Conservation (phyloP, 2,113 vertebrate genomes). For the Upupa epops region DNA sequence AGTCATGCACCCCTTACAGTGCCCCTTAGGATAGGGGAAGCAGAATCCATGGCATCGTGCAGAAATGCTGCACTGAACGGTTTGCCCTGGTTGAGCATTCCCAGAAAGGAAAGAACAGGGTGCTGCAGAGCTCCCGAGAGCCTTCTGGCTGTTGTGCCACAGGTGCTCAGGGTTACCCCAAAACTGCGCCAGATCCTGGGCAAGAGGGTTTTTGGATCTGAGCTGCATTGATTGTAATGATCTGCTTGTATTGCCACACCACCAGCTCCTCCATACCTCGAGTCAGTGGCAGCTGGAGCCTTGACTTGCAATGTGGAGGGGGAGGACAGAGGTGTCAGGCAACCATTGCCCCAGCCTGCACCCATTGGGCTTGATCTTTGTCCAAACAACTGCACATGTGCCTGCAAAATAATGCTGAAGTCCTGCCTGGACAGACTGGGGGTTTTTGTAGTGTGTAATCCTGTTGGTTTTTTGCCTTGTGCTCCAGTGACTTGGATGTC, state of each 20-base stretch:
- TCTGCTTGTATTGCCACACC: not conserved
- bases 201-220: not conserved
- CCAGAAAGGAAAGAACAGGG: constrained; percentile 47
- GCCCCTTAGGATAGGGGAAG: constrained; percentile 63
- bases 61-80: constrained; percentile 37
- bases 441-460: not conserved
- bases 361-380: not conserved
- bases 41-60: constrained; percentile 45
- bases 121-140: not conserved
- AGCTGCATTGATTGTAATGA: not conserved
- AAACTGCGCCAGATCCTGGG: not conserved
- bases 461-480: not conserved
- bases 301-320: not conserved
- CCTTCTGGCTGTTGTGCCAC: not conserved
- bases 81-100: constrained; percentile 54
- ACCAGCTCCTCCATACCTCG: not conserved
- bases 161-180: not conserved
- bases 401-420: not conserved
- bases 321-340: not conserved
- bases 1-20: constrained; percentile 49
- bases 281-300: not conserved
- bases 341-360: not conserved
- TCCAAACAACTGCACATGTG: not conserved
- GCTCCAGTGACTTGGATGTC: not conserved
- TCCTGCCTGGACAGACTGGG: not conserved